phyloP scores from a whole-genome alignment of 2,888 invertebrate genomes.

The Melanotus villosus region DNA sequence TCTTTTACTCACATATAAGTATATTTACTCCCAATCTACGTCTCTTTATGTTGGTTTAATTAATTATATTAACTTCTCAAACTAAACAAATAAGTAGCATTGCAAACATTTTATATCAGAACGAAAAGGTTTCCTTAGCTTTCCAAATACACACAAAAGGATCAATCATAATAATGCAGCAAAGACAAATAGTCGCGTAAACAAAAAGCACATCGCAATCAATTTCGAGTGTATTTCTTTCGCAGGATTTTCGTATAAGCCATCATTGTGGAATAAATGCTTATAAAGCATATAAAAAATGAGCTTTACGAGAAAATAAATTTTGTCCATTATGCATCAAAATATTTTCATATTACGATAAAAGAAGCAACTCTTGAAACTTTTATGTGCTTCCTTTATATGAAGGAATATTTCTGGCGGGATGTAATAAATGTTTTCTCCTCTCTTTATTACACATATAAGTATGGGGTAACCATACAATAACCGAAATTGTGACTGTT shows the following conservation, averaged over 20 bases:
- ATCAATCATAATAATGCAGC: too few species aligned
- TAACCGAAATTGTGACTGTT: conserved; percentile 1
- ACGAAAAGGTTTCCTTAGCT: too few species aligned
- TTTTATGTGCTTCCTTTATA: conserved; percentile 20
- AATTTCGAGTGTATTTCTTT: not conserved
- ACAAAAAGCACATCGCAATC: not conserved
- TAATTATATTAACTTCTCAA: too few species aligned
- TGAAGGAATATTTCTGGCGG: conserved; percentile 2
- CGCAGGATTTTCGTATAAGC: not conserved
- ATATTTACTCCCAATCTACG: too few species aligned
- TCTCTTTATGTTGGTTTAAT: too few species aligned
- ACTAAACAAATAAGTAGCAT: too few species aligned
- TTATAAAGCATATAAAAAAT: conserved; percentile 4
- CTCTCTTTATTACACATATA: conserved; percentile 13
- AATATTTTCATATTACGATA: conserved; percentile 22
- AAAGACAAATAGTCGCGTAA: not conserved
- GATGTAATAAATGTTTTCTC: conserved; percentile 12
- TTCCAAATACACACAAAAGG: too few species aligned
- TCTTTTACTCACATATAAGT: too few species aligned
- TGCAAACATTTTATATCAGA: too few species aligned
- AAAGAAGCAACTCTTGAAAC: conserved; percentile 22
- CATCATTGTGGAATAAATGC: conserved; percentile 1
- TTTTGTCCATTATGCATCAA: conserved; percentile 11
- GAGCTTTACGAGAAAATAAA: conserved; percentile 12
- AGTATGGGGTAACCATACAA: conserved; percentile 1